phyloP scores from a whole-genome alignment of 2,797 vertebrate genomes.

The Stomatorhinus walkeri region DNA sequence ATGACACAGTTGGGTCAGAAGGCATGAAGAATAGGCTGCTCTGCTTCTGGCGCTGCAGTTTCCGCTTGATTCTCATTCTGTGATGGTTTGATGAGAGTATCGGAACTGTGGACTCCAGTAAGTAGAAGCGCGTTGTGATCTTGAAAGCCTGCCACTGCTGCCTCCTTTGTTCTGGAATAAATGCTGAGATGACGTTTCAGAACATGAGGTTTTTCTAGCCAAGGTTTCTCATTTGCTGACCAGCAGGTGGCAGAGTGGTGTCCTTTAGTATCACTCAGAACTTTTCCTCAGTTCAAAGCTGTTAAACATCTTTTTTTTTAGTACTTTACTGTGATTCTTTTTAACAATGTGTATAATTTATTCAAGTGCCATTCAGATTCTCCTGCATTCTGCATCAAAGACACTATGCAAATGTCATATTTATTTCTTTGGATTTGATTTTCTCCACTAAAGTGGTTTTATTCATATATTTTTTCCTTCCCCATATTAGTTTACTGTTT shows the following conservation, averaged over 20 bases:
- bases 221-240: not conserved
- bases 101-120: not conserved
- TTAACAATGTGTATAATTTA: slow-evolving; percentile 36
- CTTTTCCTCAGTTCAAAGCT: not conserved
- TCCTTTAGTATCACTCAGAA: not conserved
- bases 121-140: not conserved
- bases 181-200: not conserved
- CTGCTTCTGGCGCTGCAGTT: not conserved
- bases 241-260: not conserved
- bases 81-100: not conserved
- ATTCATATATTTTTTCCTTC: not conserved
- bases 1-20: not conserved
- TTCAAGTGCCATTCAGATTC: slow-evolving; percentile 57
- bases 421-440: slow-evolving; percentile 59
- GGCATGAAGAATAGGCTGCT: not conserved
- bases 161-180: not conserved
- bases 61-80: not conserved
- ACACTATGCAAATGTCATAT: slow-evolving; percentile 85
- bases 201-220: too few species aligned
- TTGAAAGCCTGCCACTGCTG: not conserved
- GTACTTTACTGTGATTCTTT: slow-evolving; percentile 25
- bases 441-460: slow-evolving; percentile 2
- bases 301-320: slow-evolving; percentile 38
- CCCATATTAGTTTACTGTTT: not conserved
- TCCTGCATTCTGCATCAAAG: slow-evolving; percentile 51